These are phyloP conservation scores for Poeciliopsis gracilis DNA, from an alignment of 2,797 vertebrate genomes.

Conservation along the genomic window DNA sequence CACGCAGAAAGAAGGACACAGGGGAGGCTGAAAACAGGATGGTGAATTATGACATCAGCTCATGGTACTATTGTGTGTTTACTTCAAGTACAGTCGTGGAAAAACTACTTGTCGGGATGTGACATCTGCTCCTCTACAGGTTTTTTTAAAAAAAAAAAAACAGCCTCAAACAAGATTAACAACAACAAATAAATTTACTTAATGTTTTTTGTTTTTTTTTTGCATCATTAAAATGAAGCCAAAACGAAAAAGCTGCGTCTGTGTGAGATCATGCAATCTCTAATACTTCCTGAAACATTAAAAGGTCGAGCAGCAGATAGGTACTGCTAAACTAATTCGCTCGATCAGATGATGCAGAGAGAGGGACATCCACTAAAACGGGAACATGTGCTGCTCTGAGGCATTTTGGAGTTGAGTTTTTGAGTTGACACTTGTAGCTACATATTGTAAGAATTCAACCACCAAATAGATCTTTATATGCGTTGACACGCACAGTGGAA, in stretches of 20 bases:
- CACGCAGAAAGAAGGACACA: slow-evolving; percentile 13
- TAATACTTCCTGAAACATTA: neutral
- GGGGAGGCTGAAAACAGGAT: slow-evolving; percentile 9
- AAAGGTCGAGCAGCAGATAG: neutral
- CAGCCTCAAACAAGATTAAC: neutral
- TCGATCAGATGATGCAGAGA: neutral
- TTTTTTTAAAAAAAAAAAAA: neutral
- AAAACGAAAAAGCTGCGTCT: neutral
- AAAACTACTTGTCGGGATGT: neutral
- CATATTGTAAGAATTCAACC: neutral
- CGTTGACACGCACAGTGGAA: no score
- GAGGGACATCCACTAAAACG: neutral
- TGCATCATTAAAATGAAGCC: neutral
- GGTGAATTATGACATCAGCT: slow-evolving; percentile 1
- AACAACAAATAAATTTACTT: no score
- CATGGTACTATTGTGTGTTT: neutral
- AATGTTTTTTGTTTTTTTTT: no score
- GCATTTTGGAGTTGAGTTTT: neutral
- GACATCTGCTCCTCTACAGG: neutral
- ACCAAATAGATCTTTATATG: neutral
- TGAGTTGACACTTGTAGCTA: neutral
- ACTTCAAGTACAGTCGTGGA: neutral
- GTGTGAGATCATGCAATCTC: neutral
- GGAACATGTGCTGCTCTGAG: neutral
- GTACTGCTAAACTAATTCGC: neutral